These are phyloP conservation scores for Macroramphosus scolopax DNA, from an alignment of 2,797 vertebrate genomes.

Conservation along the genomic window DNA sequence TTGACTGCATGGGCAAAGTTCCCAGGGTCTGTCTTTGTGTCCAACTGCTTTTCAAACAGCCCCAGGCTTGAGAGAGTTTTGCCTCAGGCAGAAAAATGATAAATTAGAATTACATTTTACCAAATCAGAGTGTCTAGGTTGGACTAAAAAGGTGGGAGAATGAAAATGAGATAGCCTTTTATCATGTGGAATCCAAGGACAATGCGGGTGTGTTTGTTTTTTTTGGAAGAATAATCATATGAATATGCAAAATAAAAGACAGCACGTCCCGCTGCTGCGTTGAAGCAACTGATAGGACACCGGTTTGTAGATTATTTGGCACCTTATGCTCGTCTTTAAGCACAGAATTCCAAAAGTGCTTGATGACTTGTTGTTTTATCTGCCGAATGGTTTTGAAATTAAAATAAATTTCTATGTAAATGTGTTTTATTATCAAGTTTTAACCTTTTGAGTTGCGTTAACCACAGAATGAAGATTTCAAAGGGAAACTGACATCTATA, in stretches of 20 bases:
- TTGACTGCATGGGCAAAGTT: conserved; percentile 85
- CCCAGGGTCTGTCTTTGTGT: conserved; percentile 83
- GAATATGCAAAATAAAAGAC: conserved; percentile 71
- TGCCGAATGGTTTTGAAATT: conserved; percentile 8
- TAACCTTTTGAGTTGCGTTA: no score
- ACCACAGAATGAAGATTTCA: no score
- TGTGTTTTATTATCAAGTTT: no score
- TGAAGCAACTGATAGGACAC: conserved; percentile 56
- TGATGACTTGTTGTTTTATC: conserved; percentile 21
- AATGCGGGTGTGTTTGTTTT: conserved; percentile 57
- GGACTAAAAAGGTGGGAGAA: conserved; percentile 68
- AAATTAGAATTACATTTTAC: conserved; percentile 82
- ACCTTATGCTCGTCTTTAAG: neutral
- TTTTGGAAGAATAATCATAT: conserved; percentile 58
- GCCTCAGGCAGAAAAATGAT: conserved; percentile 81
- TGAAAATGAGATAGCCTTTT: conserved; percentile 67
- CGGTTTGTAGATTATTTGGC: conserved; percentile 31
- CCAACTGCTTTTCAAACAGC: conserved; percentile 81
- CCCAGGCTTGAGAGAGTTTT: conserved; percentile 79
- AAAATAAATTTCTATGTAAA: no score
- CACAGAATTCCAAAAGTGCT: conserved; percentile 14
- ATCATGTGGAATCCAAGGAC: conserved; percentile 71
- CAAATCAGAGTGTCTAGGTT: conserved; percentile 74
- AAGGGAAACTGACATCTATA: no score
- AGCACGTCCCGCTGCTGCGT: conserved; percentile 53